Evolutionary conservation across 2,888 invertebrate species (phyloP).

Genomic region (Chymomyza amoena): DNA sequence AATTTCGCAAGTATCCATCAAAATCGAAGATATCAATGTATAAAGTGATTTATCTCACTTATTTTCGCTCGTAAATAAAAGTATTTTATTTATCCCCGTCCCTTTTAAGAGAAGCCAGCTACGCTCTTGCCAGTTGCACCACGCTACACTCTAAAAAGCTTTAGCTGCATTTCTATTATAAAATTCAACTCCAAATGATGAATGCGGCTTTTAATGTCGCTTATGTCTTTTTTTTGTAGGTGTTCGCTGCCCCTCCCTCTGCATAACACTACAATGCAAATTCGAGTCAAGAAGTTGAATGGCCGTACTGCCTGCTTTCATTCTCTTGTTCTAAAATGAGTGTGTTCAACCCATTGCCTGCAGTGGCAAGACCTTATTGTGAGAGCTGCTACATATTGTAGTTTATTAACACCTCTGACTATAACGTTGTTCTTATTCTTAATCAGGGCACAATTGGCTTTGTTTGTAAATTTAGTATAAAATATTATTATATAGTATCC

Average conservation of each 20-base stretch:
- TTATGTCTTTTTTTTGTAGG: neutral
- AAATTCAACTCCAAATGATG: slow-evolving; percentile 53
- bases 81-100: too few relatives aligned
- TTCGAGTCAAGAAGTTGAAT: neutral
- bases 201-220: slow-evolving; percentile 56
- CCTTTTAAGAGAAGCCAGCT: too few relatives aligned
- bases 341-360: neutral
- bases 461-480: too few relatives aligned
- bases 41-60: too few relatives aligned
- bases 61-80: too few relatives aligned
- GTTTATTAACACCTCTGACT: neutral
- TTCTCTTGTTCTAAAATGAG: neutral
- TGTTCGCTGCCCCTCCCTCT: neutral
- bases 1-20: too few relatives aligned
- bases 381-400: neutral
- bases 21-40: too few relatives aligned
- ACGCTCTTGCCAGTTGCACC: neutral
- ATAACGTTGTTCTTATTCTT: too few relatives aligned
- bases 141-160: neutral
- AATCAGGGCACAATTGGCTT: too few relatives aligned
- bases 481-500: too few relatives aligned
- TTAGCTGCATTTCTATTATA: neutral
- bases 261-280: neutral
- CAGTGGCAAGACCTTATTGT: neutral
- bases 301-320: neutral